Conservation (phyloP, 1,140 invertebrate species). For the Zaprionus tsacasi region DNA sequence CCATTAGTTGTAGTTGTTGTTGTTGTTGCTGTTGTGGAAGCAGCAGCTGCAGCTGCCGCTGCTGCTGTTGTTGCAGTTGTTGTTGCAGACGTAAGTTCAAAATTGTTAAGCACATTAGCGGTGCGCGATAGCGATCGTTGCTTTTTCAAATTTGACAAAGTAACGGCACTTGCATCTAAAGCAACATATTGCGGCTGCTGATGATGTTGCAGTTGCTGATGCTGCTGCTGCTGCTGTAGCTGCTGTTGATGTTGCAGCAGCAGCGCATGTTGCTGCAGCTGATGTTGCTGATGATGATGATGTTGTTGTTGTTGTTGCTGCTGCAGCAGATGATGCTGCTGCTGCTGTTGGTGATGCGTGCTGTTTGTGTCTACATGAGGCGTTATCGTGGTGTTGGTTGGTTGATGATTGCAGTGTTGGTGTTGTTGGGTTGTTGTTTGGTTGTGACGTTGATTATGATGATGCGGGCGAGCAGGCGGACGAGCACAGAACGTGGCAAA, state of each 20-base stretch:
- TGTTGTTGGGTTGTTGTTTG: conserved; percentile 26
- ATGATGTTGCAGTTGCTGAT: conserved; percentile 74
- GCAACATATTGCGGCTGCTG: conserved; percentile 76
- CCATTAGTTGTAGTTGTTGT: conserved; percentile 77
- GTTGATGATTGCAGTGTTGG: conserved; percentile 22
- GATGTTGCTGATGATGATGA: conserved; percentile 64
- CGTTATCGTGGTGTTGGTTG: conserved; percentile 22
- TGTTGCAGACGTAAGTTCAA: conserved; percentile 66
- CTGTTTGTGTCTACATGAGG: conserved; percentile 73
- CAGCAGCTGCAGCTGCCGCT: conserved; percentile 43
- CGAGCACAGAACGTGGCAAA: conserved; percentile 64
- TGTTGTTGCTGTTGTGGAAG: conserved; percentile 34
- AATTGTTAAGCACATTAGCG: conserved; percentile 85
- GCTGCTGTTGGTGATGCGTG: conserved; percentile 67
- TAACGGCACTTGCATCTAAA: conserved; percentile 84
- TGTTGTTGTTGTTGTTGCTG: conserved; percentile 41
- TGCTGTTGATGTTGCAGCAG: conserved; percentile 61
- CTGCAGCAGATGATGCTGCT: conserved; percentile 45
- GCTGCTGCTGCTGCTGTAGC: conserved; percentile 85
- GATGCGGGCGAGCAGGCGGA: conserved; percentile 57
- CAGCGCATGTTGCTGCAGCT: conserved; percentile 63
- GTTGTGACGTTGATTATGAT: conserved; percentile 46
- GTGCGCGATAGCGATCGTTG: conserved; percentile 92
- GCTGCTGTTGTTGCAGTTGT: conserved; percentile 37
- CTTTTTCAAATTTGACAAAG: conserved; percentile 95